Evolutionary conservation across 2,113 vertebrate genomes (phyloP).

Genomic region (Hoplias malabaricus): DNA sequence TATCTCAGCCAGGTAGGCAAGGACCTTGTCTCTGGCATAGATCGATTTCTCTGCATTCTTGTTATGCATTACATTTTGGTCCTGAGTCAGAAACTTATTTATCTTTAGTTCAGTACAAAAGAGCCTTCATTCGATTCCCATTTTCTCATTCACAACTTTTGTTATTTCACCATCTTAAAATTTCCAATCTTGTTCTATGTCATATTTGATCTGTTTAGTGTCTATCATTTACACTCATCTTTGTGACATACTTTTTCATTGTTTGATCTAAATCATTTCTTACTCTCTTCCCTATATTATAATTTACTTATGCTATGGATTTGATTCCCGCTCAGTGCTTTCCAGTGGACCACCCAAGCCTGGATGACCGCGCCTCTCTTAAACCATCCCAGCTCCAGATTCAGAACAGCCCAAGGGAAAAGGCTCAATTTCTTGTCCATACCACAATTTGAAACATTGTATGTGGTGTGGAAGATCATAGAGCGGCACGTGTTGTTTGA

Average conservation of each 20-base stretch:
- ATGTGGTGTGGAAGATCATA: slow-evolving; percentile 43
- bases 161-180: neutral
- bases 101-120: neutral
- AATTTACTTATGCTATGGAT: slow-evolving; percentile 21
- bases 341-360: slow-evolving; percentile 65
- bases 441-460: slow-evolving; percentile 34
- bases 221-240: neutral
- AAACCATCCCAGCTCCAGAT: slow-evolving; percentile 54
- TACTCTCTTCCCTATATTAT: slow-evolving; percentile 15
- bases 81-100: neutral
- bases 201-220: neutral
- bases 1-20: no score
- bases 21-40: no score
- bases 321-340: slow-evolving; percentile 11
- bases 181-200: neutral
- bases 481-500: slow-evolving; percentile 30
- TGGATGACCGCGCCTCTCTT: slow-evolving; percentile 65
- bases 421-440: slow-evolving; percentile 42
- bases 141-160: neutral
- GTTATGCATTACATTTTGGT: no score
- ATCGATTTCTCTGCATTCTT: no score
- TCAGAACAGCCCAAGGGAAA: slow-evolving; percentile 57
- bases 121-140: neutral
- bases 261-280: neutral
- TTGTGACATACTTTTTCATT: neutral